A percentile compares a stretch with the other conserved stretches of the same genome.
These are phyloP conservation scores for Physocephala rufipes DNA, from an alignment of 2,888 invertebrate genomes.

Conservation along the genomic window DNA sequence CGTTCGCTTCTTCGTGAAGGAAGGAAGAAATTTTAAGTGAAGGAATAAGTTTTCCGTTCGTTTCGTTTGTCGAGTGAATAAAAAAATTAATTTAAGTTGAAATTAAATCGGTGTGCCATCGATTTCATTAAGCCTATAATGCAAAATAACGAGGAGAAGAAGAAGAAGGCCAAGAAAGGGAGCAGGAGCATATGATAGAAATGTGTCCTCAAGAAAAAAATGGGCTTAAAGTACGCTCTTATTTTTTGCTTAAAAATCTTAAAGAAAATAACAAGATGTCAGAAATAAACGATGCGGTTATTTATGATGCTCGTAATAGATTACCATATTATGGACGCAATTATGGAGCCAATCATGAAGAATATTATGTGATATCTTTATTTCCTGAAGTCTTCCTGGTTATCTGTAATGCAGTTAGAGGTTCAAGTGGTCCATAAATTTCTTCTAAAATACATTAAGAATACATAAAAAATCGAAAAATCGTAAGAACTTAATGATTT, in stretches of 20 bases:
- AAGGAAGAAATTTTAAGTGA: too few species aligned
- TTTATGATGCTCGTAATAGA: not conserved
- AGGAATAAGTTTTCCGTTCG: too few species aligned
- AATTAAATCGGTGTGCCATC: too few species aligned
- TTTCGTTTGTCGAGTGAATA: too few species aligned
- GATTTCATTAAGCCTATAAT: too few species aligned
- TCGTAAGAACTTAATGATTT: slow-evolving; percentile 21
- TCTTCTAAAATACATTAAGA: not conserved
- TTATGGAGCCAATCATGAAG: not conserved
- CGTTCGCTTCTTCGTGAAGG: too few species aligned
- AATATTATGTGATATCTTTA: not conserved
- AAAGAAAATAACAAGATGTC: not conserved
- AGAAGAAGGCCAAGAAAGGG: not conserved
- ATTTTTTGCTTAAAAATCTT: too few species aligned
- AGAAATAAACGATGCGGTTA: slow-evolving; percentile 6
- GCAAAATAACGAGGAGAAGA: not conserved
- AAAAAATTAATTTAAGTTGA: too few species aligned
- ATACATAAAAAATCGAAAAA: too few species aligned
- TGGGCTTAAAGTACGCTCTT: too few species aligned
- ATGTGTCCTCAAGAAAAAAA: too few species aligned
- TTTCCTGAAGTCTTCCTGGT: not conserved
- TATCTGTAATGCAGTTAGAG: too few species aligned
- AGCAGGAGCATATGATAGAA: not conserved
- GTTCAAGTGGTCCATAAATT: not conserved
- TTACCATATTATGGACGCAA: not conserved